Evolutionary conservation across 2,113 vertebrate species (phyloP), one percentile per base, ranked within the genome.

Genomic region (Pollachius pollachius): DNA sequence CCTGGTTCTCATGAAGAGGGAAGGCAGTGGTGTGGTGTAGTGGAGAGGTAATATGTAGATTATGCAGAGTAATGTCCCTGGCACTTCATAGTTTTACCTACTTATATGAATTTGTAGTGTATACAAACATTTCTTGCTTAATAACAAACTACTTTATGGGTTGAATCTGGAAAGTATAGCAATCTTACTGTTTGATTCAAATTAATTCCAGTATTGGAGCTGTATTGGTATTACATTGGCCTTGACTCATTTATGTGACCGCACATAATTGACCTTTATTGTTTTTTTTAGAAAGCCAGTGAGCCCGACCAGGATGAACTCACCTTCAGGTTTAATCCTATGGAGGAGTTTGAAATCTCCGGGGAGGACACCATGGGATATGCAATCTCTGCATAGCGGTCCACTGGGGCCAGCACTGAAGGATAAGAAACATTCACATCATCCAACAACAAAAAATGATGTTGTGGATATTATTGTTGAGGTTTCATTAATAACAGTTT

Each of bases 381-480:
- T 69, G 92, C 90, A 57, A 94, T 88, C 82, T 93, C 91, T 60
- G 91, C 89, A 30, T 87, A 88, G 78, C 90, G 15, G 73, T 94
- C 92, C 67, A 94, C 89, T 72, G 84, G 61, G 3, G 89, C 88
- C n/a, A 91, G 1, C 57, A 92, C 92, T 94, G 79, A 15, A 77
- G 25, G 19, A 25, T 23, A 52, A 25, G 15, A 69, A 7, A 65
- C 13, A 68, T 54, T 41, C 15, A 72, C 4, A 76, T 18, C 57
- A 3, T 56, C 5, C 30, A 2, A 19, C 7, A 4, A 63, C 58
- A 18, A 54, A 48, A 3, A 76, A 52, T 62, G 1, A 62, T 18
- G 4, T 21, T 58, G 6, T 41, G 9, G 1, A 23, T 18, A 12
- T 65, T 48, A 48, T 48, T 48, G 41, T 9, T 9, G 41, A 48